Evolutionary conservation across 2,113 vertebrate species (phyloP).

Genomic region (Myiagra hebetior): DNA sequence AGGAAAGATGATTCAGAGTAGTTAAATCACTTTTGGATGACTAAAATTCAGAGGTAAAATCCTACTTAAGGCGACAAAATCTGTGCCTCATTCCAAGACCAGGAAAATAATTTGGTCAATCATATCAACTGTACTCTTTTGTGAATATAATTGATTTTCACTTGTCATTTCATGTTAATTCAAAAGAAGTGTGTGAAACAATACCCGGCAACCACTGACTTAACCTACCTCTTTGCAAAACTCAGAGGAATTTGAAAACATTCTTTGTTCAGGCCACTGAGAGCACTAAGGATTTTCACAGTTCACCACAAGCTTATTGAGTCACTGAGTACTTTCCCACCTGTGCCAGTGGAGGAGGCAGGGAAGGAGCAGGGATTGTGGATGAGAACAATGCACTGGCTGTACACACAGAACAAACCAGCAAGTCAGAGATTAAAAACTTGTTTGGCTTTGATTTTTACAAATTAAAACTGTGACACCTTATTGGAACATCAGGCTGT

Average conservation of each 20-base stretch:
- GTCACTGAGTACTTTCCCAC: not conserved
- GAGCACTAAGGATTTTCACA: not conserved
- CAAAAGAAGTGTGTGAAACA: not conserved
- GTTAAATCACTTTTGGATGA: not conserved
- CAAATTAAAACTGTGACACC: not conserved
- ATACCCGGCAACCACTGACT: not conserved
- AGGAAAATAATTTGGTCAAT: not conserved
- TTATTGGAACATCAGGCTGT: accelerated
- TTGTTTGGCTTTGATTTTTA: not conserved
- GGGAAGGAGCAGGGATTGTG: not conserved
- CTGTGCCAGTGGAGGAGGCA: accelerated
- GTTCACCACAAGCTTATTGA: not conserved
- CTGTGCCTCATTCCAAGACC: not conserved
- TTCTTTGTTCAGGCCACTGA: not conserved
- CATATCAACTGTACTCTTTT: not conserved
- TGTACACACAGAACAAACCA: not conserved
- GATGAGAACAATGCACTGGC: not conserved
- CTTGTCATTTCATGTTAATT: not conserved
- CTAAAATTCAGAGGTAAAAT: not conserved
- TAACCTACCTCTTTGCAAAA: not conserved
- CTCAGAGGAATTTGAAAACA: not conserved
- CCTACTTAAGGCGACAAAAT: not conserved
- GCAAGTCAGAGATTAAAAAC: not conserved
- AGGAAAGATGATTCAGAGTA: not conserved
- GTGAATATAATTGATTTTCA: not conserved